Evolutionary conservation across 2,888 invertebrate genomes (phyloP).

Genomic region (Salticus scenicus): DNA sequence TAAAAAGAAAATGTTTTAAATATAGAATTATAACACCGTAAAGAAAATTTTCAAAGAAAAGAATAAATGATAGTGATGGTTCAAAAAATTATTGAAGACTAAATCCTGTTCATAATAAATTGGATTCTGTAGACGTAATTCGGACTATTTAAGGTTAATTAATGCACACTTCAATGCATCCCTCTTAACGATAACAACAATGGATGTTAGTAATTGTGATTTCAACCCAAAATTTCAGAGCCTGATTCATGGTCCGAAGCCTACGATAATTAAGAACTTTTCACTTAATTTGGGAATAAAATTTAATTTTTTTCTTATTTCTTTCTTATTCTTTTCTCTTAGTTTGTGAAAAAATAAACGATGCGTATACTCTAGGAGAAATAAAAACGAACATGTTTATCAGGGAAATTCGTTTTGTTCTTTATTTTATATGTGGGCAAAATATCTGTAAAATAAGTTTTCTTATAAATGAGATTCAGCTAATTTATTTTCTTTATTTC

Average conservation of each 20-base stretch:
- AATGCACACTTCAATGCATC: slow-evolving; percentile 41
- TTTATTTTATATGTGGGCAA: too few species aligned
- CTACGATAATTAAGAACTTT: slow-evolving; percentile 34
- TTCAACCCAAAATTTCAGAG: slow-evolving; percentile 27
- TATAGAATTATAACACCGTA: too few species aligned
- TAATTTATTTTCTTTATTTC: too few species aligned
- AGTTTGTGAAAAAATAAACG: not conserved
- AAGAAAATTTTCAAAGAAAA: not conserved
- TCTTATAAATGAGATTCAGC: too few species aligned
- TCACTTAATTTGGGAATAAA: not conserved
- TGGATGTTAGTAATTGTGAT: slow-evolving; percentile 13
- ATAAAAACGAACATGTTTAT: too few species aligned
- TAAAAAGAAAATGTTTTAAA: too few species aligned
- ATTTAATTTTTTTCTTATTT: too few species aligned
- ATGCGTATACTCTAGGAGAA: not conserved
- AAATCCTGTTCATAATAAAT: not conserved
- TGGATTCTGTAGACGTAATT: not conserved
- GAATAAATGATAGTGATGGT: not conserved
- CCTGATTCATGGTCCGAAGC: slow-evolving; percentile 23
- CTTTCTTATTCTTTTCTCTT: not conserved
- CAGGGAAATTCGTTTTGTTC: too few species aligned
- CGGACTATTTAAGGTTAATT: slow-evolving; percentile 37
- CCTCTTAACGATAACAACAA: slow-evolving; percentile 17
- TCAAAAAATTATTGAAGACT: not conserved
- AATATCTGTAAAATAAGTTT: too few species aligned